Percentiles rank a stretch among this genome's conserved stretches.
These are phyloP conservation scores for Xiphorhynchus elegans DNA, from an alignment of 2,113 vertebrate species.

Conservation along the genomic window DNA sequence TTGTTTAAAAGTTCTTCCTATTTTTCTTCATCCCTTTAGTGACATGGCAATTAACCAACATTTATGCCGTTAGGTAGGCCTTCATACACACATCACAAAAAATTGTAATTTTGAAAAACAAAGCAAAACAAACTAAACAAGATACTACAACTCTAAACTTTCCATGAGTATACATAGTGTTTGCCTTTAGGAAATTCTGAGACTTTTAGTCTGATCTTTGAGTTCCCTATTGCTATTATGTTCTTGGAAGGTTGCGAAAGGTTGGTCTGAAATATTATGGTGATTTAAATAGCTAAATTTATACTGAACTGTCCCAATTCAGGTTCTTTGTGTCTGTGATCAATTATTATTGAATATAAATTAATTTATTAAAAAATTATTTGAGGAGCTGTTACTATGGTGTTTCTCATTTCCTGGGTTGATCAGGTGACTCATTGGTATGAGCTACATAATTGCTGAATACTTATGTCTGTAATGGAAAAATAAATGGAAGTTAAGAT, in stretches of 20 bases:
- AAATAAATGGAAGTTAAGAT: neutral
- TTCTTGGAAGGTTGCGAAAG: neutral
- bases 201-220: neutral
- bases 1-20: neutral
- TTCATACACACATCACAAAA: neutral
- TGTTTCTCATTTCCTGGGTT: neutral
- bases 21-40: neutral
- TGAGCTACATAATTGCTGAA: neutral
- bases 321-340: neutral
- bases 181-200: neutral
- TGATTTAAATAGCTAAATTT: neutral
- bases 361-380: neutral
- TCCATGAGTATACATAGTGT: neutral
- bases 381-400: neutral
- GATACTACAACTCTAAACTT: neutral
- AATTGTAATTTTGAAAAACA: neutral
- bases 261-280: neutral
- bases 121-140: neutral
- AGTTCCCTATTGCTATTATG: rapidly evolving
- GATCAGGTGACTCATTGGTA: neutral
- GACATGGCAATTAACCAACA: neutral
- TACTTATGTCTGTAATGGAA: neutral
- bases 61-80: neutral
- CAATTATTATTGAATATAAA: neutral
- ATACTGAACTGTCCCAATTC: neutral